phyloP scores from a whole-genome alignment of 2,888 invertebrate genomes.

The Petrolisthes manimaculis region DNA sequence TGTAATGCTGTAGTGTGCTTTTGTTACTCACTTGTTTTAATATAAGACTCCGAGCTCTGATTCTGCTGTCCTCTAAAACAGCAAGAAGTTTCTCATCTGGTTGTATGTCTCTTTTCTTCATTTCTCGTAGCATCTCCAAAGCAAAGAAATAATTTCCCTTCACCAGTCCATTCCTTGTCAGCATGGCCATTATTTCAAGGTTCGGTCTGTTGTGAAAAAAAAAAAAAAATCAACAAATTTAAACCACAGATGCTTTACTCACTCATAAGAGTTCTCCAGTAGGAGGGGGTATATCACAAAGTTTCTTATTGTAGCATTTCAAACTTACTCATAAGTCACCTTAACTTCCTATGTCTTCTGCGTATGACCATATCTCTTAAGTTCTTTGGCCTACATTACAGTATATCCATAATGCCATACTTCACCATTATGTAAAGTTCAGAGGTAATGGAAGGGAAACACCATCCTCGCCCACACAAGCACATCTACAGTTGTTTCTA shows the following conservation, averaged over 20 bases:
- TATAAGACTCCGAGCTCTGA: not conserved
- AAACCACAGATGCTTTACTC: not conserved
- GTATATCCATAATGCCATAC: too few species aligned
- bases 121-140: conserved; percentile 35
- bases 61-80: conserved; percentile 13
- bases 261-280: not conserved
- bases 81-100: conserved; percentile 28
- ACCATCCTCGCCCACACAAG: too few species aligned
- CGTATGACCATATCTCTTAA: too few species aligned
- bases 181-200: conserved; percentile 37
- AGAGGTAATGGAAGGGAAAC: too few species aligned
- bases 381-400: too few species aligned
- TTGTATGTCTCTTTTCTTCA: not conserved
- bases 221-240: not conserved
- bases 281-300: not conserved
- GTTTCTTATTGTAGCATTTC: too few species aligned
- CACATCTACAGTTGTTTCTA: too few species aligned
- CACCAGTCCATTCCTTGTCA: conserved; percentile 45
- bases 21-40: conserved; percentile 13
- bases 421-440: too few species aligned
- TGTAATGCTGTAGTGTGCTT: too few species aligned
- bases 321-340: too few species aligned
- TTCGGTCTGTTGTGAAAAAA: conserved; percentile 36
- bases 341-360: too few species aligned
- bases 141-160: conserved; percentile 38